Evolutionary conservation across 2,113 vertebrate genomes (phyloP).

Genomic region (Motacilla alba): DNA sequence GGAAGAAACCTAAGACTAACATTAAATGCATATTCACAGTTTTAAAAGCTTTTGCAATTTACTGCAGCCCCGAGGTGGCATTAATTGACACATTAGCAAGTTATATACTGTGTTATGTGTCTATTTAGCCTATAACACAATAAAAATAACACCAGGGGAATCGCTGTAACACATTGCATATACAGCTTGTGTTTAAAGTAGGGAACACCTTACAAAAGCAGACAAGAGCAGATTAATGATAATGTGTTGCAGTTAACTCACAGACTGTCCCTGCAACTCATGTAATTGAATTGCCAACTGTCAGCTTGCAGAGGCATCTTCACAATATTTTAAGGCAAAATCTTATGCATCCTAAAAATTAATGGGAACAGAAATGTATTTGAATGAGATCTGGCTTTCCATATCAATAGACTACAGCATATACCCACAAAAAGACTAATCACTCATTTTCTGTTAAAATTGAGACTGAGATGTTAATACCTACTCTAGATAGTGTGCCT

Average conservation of each 20-base stretch:
- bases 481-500: not conserved
- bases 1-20: constrained; percentile 21
- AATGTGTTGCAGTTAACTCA: not conserved
- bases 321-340: not conserved
- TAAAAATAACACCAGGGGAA: constrained; percentile 54
- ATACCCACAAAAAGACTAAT: not conserved
- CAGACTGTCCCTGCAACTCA: not conserved
- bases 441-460: not conserved
- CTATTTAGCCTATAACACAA: constrained; percentile 61
- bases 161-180: constrained; percentile 18
- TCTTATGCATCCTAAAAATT: not conserved
- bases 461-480: not conserved
- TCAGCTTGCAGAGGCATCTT: not conserved
- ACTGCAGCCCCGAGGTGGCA: constrained; percentile 35
- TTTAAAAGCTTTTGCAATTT: constrained; percentile 64
- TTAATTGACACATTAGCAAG: constrained; percentile 67
- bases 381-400: not conserved
- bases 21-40: constrained; percentile 48
- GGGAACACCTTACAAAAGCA: not conserved
- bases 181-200: not conserved
- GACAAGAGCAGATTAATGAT: not conserved
- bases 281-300: not conserved
- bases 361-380: not conserved
- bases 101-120: constrained; percentile 50
- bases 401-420: not conserved